Evolutionary conservation across 2,113 vertebrate genomes (phyloP).

Genomic region (Silurus asotus): DNA sequence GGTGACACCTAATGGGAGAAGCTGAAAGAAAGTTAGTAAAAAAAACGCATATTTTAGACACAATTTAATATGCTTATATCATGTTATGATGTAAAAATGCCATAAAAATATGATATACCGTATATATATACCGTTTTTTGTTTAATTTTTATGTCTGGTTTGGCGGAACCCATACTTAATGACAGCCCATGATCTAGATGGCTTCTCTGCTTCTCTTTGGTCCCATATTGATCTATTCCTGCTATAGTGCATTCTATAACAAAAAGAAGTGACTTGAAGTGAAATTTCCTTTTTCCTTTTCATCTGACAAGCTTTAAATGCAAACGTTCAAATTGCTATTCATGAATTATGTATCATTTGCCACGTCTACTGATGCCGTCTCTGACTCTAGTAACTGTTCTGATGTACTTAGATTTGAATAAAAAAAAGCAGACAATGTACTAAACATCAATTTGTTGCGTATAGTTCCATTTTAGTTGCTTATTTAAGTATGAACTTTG

Average conservation of each 20-base stretch:
- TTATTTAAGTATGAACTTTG: conserved; percentile 1
- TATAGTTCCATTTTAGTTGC: neutral
- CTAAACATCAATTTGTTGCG: neutral
- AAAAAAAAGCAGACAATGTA: neutral
- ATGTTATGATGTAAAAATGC: no score
- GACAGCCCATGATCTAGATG: neutral
- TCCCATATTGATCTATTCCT: no score
- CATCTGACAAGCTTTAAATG: neutral
- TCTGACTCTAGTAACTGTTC: neutral
- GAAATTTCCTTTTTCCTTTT: neutral
- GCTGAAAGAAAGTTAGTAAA: neutral
- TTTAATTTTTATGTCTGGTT: neutral
- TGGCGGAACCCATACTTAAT: neutral
- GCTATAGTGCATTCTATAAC: no score
- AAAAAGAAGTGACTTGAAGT: neutral
- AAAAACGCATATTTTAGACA: neutral
- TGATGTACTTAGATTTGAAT: neutral
- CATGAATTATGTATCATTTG: neutral
- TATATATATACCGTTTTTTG: neutral
- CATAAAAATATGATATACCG: no score
- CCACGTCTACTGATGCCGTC: neutral
- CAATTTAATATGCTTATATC: neutral
- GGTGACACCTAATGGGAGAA: no score
- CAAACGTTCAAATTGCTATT: neutral
- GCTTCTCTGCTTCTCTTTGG: neutral